These are phyloP conservation scores for Elysia chlorotica DNA, from an alignment of 1,140 invertebrate species.

Conservation along the genomic window DNA sequence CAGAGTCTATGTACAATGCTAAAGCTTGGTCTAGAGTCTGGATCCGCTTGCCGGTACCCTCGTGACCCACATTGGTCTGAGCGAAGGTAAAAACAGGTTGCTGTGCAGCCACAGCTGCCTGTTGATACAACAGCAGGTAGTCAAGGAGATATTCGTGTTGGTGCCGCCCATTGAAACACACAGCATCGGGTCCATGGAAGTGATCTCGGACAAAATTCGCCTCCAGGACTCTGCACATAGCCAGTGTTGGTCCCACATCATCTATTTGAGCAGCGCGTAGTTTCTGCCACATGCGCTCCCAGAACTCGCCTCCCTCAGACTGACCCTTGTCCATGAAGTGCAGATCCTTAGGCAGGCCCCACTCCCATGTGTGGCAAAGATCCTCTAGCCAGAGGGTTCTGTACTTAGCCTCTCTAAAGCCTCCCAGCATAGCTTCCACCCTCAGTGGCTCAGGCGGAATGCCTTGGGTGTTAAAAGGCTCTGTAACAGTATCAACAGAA, in stretches of 20 bases:
- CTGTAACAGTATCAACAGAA: conserved; percentile 37
- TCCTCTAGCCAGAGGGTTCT: conserved; percentile 57
- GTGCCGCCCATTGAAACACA: conserved; percentile 54
- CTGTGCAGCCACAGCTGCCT: conserved; percentile 1
- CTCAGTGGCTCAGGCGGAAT: conserved; percentile 43
- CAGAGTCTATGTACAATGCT: conserved; percentile 31
- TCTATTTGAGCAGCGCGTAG: conserved; percentile 35
- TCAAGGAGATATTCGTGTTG: conserved; percentile 56
- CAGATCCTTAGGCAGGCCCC: conserved; percentile 56
- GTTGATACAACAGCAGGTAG: conserved; percentile 48
- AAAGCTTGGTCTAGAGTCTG: conserved; percentile 52
- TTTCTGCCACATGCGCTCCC: conserved; percentile 31
- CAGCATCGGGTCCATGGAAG: conserved; percentile 49
- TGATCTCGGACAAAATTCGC: conserved; percentile 46
- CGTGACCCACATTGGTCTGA: conserved; percentile 51
- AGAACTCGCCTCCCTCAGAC: conserved; percentile 26
- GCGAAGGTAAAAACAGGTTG: conserved; percentile 45
- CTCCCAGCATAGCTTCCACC: conserved; percentile 35
- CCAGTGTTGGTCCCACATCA: conserved; percentile 36
- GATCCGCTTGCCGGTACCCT: conserved; percentile 49
- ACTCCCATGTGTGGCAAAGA: conserved; percentile 57
- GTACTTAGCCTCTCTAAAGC: conserved; percentile 42
- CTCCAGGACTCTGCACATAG: conserved; percentile 53
- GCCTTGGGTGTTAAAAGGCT: conserved; percentile 48
- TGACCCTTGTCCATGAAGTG: conserved; percentile 41